Evolutionary conservation across 2,113 vertebrate genomes (phyloP).

Genomic region (Crocuta crocuta): DNA sequence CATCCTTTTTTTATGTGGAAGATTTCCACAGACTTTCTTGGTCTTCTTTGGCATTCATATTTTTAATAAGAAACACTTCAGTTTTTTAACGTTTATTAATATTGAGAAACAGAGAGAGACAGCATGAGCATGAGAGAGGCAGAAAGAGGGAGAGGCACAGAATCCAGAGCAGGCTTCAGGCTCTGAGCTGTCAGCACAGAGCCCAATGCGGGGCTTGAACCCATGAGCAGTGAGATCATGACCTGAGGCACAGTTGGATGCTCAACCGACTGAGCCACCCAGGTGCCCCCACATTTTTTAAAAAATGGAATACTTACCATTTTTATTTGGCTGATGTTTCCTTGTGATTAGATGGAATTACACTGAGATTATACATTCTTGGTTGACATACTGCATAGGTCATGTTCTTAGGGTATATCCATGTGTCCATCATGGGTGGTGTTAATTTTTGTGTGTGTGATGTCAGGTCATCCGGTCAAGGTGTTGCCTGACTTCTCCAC

Average conservation of each 20-base stretch:
- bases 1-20: background rate
- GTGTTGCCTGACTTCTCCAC: background rate
- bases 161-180: no score
- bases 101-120: no score
- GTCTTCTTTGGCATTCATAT: background rate
- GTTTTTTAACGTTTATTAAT: background rate
- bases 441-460: background rate
- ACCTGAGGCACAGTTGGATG: no score
- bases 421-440: background rate
- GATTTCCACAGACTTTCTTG: background rate
- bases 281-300: background rate
- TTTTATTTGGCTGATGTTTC: background rate
- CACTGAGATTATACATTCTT: background rate
- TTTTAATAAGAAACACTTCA: background rate
- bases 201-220: no score
- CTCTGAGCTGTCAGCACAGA: no score
- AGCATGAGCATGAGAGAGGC: no score
- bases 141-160: no score
- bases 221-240: no score
- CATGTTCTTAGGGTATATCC: background rate
- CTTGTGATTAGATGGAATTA: background rate
- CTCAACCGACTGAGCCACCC: no score
- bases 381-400: background rate
- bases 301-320: background rate
- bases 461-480: background rate